Evolutionary conservation across 1,140 invertebrate species (phyloP).

Genomic region (Drosophila paulistorum): DNA sequence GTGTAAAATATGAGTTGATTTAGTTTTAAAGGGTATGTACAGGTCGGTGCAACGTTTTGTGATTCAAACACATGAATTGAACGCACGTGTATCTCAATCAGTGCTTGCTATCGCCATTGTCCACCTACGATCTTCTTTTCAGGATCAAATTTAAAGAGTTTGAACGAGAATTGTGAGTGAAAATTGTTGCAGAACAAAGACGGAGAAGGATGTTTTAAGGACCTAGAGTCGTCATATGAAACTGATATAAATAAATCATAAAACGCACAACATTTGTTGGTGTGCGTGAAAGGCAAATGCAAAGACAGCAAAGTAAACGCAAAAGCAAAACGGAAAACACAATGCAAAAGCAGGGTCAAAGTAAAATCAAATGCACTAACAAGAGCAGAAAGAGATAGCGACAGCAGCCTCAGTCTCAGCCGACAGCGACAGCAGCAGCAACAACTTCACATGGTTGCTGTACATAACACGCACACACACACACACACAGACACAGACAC

Average conservation of each 20-base stretch:
- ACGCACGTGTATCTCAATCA: slow-evolving; percentile 1
- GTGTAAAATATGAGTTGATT: too few relatives aligned
- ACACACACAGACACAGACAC: slow-evolving; percentile 45
- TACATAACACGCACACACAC: slow-evolving; percentile 44
- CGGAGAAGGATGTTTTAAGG: neutral
- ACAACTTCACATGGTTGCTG: slow-evolving; percentile 33
- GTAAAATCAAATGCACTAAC: slow-evolving; percentile 73
- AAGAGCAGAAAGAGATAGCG: slow-evolving; percentile 36
- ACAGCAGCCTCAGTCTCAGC: slow-evolving; percentile 23
- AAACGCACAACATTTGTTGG: slow-evolving; percentile 5
- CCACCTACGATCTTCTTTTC: neutral
- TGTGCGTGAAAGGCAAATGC: slow-evolving; percentile 7
- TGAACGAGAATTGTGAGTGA: neutral
- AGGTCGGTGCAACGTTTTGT: neutral
- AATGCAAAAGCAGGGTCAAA: slow-evolving; percentile 60
- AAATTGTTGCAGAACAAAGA: neutral
- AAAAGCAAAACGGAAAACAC: slow-evolving; percentile 31
- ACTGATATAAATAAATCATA: slow-evolving; percentile 21
- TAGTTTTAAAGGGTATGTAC: neutral
- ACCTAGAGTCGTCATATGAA: neutral
- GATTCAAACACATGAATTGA: neutral
- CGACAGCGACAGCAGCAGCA: slow-evolving; percentile 26
- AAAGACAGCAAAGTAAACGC: slow-evolving; percentile 42
- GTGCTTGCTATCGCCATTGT: neutral
- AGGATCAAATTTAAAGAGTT: neutral